Evolutionary conservation across 2,888 invertebrate species (phyloP).

Genomic region (Rhogogaster chlorosoma): DNA sequence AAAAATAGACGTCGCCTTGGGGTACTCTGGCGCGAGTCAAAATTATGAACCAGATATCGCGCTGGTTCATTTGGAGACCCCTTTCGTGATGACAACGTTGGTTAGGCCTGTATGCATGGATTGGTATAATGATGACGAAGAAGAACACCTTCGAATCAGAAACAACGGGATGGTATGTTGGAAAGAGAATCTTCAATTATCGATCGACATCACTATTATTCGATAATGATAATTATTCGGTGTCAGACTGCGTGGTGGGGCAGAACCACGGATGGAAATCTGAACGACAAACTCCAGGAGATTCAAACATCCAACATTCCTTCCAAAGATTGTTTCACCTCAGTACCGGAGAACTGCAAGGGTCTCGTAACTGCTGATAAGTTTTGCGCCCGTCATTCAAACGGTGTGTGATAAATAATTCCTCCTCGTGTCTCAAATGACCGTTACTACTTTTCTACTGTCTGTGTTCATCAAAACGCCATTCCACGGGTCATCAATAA

Average conservation of each 20-base stretch:
- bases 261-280: conserved; percentile 57
- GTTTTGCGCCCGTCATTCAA: conserved; percentile 64
- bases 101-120: conserved; percentile 63
- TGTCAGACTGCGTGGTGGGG: conserved; percentile 65
- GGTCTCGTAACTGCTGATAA: conserved; percentile 65
- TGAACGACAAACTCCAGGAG: conserved; percentile 60
- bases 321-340: conserved; percentile 60
- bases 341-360: conserved; percentile 61
- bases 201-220: conserved; percentile 16
- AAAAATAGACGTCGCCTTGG: conserved; percentile 55
- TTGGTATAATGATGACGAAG: conserved; percentile 60
- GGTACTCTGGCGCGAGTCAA: conserved; percentile 60
- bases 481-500: background rate
- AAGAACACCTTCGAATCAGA: conserved; percentile 55
- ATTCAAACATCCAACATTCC: conserved; percentile 63
- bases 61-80: conserved; percentile 58
- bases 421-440: background rate
- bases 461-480: background rate
- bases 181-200: background rate
- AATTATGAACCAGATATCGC: conserved; percentile 65
- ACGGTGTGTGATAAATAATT: too few species aligned
- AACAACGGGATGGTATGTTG: conserved; percentile 59
- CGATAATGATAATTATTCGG: background rate
- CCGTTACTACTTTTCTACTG: background rate
- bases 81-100: conserved; percentile 59